Evolutionary conservation across 2,888 invertebrate species (phyloP), one percentile per base, ranked within the genome.

Genomic region (Drosophila anomalipes): DNA sequence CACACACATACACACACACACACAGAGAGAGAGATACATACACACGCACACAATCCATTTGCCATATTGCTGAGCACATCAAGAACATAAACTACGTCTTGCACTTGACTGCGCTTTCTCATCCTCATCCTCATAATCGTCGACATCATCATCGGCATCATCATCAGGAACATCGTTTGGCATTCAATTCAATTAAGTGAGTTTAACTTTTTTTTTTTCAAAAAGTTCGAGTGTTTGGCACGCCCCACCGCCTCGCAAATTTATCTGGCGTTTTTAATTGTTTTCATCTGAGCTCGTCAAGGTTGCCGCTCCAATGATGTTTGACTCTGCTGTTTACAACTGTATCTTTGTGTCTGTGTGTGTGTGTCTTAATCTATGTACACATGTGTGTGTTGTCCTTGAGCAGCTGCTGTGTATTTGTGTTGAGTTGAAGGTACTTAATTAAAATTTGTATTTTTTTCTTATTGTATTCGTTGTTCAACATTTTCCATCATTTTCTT

Each of bases 151-250:
- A 37, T 28, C 26, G 28, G 39, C 26, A 28, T 41, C 35, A 32
- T 66, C 56, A 62, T 47, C 44, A 44, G 57, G 35, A 14, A 62
- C 69, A 53, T 57, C 64, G 39, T 72, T 70, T 80, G 80, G 56
- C 81, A 86, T 86, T 87, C 86, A 85, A 86, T 86, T 86, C 84
- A 86, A 86, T 86, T 87, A 87, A 79, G 81, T 68, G 77, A 74
- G 75, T 66, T 81, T 47, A 80, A 72, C 65, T 71, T 47, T 26
- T 47, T 16, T 47, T 22, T 47, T 68, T 30, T 32, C 47, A 33
- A 19, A 63, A 62, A 56, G 52, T 65, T 74, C 37, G 30, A 75
- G 41, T 28, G 47, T 32, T 19, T 44, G 76, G 32, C 66, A 52
- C 61, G 63, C 57, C 76, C 44, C 37, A 10, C n/a, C 58, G 33